A percentile compares a stretch with the other conserved stretches of the same genome.
Conservation (phyloP, 2,797 vertebrate species). For the Amazona ochrocephala region DNA sequence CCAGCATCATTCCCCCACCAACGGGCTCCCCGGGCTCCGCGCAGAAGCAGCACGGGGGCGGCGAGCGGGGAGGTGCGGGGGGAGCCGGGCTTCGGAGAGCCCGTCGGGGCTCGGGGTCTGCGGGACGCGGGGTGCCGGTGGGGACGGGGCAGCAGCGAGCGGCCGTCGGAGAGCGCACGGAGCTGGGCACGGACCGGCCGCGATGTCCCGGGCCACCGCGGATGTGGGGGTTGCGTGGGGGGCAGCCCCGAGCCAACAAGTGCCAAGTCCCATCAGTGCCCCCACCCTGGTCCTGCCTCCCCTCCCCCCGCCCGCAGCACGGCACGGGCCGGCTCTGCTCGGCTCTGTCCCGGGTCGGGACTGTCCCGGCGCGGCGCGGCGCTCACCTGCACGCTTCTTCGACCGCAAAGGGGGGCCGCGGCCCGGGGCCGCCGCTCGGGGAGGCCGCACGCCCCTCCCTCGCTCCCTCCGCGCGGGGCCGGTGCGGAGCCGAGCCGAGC, state of each 20-base stretch:
- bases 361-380: neutral
- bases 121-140: neutral
- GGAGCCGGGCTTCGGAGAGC: neutral
- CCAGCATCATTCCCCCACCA: neutral
- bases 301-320: neutral
- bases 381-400: conserved; percentile 40
- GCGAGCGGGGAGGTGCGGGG: neutral
- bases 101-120: neutral
- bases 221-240: neutral
- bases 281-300: neutral
- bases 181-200: neutral
- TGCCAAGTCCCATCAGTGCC: neutral
- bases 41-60: neutral
- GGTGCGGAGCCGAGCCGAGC: neutral
- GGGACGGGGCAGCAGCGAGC: neutral
- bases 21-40: neutral
- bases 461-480: neutral
- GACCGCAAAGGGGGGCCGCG: conserved; percentile 9
- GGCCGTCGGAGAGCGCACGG: neutral
- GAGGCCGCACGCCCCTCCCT: neutral
- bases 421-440: neutral
- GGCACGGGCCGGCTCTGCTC: neutral
- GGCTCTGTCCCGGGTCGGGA: neutral
- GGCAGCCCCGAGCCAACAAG: neutral
- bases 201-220: neutral